Conservation (phyloP, 2,888 invertebrate species). For the Chrysina gloriosa region DNA sequence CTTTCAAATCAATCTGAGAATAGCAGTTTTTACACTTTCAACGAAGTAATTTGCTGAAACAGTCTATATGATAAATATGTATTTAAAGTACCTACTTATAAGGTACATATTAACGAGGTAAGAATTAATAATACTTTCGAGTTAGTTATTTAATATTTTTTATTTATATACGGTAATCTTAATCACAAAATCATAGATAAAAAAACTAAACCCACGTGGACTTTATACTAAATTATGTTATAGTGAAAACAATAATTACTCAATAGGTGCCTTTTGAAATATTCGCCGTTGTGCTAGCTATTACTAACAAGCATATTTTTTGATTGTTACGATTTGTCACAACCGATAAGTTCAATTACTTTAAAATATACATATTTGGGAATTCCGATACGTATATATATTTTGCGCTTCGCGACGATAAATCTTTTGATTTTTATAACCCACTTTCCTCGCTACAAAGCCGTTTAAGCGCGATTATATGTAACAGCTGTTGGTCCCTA, state of each 20-base stretch:
- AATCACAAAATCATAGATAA: too few species aligned
- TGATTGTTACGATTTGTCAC: constrained; percentile 2
- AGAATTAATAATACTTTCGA: too few species aligned
- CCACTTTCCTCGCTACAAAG: background rate
- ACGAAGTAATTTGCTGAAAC: too few species aligned
- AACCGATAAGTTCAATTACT: constrained; percentile 11
- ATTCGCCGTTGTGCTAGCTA: background rate
- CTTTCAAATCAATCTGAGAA: too few species aligned
- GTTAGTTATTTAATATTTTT: too few species aligned
- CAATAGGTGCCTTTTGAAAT: background rate
- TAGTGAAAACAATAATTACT: background rate
- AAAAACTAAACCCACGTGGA: too few species aligned
- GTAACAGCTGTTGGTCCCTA: constrained; percentile 29
- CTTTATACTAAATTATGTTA: too few species aligned
- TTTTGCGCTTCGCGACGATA: background rate
- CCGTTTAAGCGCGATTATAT: background rate
- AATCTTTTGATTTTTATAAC: constrained; percentile 5
- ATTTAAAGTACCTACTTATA: too few species aligned
- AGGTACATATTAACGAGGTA: too few species aligned
- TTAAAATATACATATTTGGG: background rate
- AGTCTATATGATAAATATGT: too few species aligned
- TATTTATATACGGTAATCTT: too few species aligned
- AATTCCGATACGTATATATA: background rate
- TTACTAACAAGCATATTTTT: background rate
- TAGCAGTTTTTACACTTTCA: too few species aligned